Base-by-base conservation (phyloP, 2,888 invertebrate genomes). In the Drosophila pegasa region DNA sequence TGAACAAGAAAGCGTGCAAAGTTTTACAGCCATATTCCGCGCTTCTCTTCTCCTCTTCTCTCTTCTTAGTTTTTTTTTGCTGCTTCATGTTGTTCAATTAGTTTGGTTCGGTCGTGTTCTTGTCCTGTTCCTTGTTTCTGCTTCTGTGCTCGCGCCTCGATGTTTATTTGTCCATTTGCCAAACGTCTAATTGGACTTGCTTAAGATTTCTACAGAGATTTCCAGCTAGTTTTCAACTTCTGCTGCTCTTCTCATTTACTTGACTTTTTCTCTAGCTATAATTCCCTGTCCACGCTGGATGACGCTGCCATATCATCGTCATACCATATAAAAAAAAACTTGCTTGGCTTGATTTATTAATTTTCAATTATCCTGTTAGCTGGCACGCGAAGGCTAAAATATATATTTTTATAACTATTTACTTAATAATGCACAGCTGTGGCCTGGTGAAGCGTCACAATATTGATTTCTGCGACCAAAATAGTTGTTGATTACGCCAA, bases 131-230 rank as follows among this genome's bases (percentile, higher is more conserved):
- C 41, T 45, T 41, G 47, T 43, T 31, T 16, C 51, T 38, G 35
- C 33, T 38, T 48, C 29, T 43, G 37, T 43, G 37, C 37, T 45
- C 45, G 33, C 37, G 55, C 47, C 55, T 33, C 27, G 65, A 54
- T 73, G 75, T 75, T 81, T 81, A 72, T 82, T 88, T 86, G 85
- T 79, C 87, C 87, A 88, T 85, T 88, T 88, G 77, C 77, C 79
- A 81, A 84, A 78, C 74, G 82, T 87, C 85, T 86, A 86, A 86
- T 86, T 86, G 85, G 85, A 88, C 85, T 86, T 85, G 80, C 77
- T 73, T 72, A 87, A 88, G 89, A 88, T 86, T 86, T 85, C 82
- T 67, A 80, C 85, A 79, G 85, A 86, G 85, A 88, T 86, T 88
- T 88, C 62, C 48, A 52, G 66, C 55, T 57, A 66, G 69, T 50